A percentile compares a stretch with the other conserved stretches of the same genome.
Conservation (phyloP, 2,113 vertebrate species). For the Zosterops japonicus region DNA sequence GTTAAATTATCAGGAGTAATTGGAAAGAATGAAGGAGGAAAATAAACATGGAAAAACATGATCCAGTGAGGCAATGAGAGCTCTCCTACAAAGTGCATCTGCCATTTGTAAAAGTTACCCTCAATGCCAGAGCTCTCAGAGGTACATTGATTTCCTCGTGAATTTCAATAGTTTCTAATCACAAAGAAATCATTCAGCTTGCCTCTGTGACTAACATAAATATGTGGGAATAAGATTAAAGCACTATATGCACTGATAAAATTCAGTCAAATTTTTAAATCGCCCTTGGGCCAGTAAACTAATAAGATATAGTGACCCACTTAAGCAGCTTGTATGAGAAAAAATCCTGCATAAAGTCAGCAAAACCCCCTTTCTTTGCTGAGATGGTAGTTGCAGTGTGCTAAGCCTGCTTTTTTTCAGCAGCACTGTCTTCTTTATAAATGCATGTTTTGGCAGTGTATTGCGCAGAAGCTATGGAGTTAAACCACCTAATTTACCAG, state of each 20-base stretch:
- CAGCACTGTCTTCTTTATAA: background rate
- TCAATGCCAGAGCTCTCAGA: constrained; percentile 14
- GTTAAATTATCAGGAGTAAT: constrained; percentile 69
- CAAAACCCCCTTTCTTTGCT: constrained; percentile 4
- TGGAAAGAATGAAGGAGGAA: constrained; percentile 51
- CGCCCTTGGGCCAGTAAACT: constrained; percentile 50
- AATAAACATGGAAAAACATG: constrained; percentile 35
- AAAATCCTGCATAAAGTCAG: constrained; percentile 41
- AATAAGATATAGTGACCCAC: constrained; percentile 65
- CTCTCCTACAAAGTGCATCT: background rate
- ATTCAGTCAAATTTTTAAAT: constrained; percentile 66
- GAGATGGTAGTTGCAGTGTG: background rate
- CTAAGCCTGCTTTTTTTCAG: constrained; percentile 24
- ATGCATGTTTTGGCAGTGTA: background rate
- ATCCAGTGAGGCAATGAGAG: background rate
- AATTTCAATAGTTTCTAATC: constrained; percentile 54
- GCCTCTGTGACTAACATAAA: constrained; percentile 46
- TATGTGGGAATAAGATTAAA: constrained; percentile 53
- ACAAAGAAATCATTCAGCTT: constrained; percentile 56
- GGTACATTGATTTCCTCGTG: constrained; percentile 30
- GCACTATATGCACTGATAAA: constrained; percentile 43
- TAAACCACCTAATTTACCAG: background rate
- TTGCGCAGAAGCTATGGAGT: background rate
- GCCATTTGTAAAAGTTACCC: background rate
- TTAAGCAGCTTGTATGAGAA: constrained; percentile 49